phyloP scores from a whole-genome alignment of 2,888 invertebrate species.

The Phalera bucephala region DNA sequence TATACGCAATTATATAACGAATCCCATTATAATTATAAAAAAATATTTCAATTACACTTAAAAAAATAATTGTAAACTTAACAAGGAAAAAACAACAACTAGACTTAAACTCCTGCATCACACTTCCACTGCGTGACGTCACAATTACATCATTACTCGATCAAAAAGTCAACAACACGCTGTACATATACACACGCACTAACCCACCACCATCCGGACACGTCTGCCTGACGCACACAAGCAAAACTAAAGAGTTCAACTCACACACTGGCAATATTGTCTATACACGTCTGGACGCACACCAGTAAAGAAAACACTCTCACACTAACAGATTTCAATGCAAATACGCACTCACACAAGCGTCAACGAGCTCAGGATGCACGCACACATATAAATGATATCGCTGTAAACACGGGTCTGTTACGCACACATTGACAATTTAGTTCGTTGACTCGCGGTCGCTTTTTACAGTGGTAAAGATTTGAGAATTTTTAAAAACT shows the following conservation, averaged over 20 bases:
- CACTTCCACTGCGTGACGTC: neutral
- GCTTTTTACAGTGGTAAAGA: constrained; percentile 46
- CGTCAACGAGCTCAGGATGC: constrained; percentile 7
- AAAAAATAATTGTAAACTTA: no score
- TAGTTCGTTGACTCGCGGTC: constrained; percentile 49
- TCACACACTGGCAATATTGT: constrained; percentile 12
- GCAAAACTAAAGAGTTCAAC: constrained; percentile 14
- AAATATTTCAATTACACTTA: no score
- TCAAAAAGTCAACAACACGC: constrained; percentile 13
- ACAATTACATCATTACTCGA: neutral
- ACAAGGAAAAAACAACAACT: no score
- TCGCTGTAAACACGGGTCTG: constrained; percentile 13
- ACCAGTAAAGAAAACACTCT: constrained; percentile 8
- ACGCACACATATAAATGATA: constrained; percentile 7
- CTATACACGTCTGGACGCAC: constrained; percentile 30
- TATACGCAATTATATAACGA: no score
- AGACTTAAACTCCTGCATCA: no score
- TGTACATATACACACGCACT: constrained; percentile 18
- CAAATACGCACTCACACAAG: constrained; percentile 10
- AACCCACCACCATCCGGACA: constrained; percentile 12
- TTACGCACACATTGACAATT: constrained; percentile 21
- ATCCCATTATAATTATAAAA: no score
- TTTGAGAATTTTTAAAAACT: constrained; percentile 28
- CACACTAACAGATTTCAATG: constrained; percentile 16
- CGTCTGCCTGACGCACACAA: constrained; percentile 28